A percentile compares a stretch with the other conserved stretches of the same genome.
Conservation (phyloP, 2,113 vertebrate species). For the Cephalopholis sonnerati region DNA sequence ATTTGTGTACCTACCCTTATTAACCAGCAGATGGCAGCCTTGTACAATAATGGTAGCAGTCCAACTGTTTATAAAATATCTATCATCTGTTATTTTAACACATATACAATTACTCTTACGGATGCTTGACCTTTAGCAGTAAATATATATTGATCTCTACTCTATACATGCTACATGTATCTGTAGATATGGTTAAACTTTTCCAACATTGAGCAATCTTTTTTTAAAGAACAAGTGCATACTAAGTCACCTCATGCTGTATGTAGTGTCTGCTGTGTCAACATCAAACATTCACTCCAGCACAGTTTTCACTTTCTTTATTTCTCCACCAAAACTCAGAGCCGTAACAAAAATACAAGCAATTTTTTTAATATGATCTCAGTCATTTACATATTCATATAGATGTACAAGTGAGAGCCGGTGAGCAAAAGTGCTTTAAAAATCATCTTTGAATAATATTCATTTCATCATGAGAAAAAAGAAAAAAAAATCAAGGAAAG, state of each 20-base stretch:
- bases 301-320: constrained; percentile 58
- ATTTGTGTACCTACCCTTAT: neutral
- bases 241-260: too few species aligned
- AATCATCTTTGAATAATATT: constrained; percentile 72
- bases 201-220: neutral
- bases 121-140: neutral
- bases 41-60: neutral
- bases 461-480: constrained; percentile 50
- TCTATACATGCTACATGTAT: neutral
- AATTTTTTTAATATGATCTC: constrained; percentile 69
- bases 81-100: neutral
- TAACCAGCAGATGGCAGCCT: constrained; percentile 20
- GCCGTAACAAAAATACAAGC: constrained; percentile 74
- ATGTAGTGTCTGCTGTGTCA: neutral
- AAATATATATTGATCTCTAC: neutral
- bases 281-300: constrained; percentile 10
- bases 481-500: constrained; percentile 4
- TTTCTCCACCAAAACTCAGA: constrained; percentile 57
- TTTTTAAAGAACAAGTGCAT: neutral
- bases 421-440: constrained; percentile 79
- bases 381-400: constrained; percentile 78
- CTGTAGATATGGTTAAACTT: neutral
- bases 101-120: neutral
- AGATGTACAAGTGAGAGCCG: constrained; percentile 75
- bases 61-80: neutral